phyloP scores from a whole-genome alignment of 2,888 invertebrate genomes.

The Lepidocyrtoides sp. region DNA sequence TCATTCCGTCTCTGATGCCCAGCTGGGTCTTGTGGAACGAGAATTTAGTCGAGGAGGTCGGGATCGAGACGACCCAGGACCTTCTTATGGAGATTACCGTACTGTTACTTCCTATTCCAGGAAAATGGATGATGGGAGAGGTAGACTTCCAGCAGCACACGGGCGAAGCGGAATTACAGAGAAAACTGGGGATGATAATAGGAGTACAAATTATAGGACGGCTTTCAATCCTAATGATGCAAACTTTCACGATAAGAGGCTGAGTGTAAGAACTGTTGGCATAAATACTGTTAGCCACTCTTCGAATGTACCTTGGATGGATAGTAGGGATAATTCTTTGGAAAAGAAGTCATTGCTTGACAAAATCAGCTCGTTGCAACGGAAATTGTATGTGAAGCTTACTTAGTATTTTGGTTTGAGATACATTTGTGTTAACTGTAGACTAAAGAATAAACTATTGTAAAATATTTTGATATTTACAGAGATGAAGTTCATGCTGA shows the following conservation, averaged over 20 bases:
- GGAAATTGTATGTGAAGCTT: constrained; percentile 51
- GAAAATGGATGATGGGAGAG: not conserved
- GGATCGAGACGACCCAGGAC: not conserved
- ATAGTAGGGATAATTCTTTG: not conserved
- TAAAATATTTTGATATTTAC: too few relatives aligned
- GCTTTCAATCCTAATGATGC: not conserved
- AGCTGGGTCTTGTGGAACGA: not conserved
- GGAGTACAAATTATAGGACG: not conserved
- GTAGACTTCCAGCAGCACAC: too few relatives aligned
- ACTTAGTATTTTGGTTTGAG: not conserved
- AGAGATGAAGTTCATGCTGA: constrained; percentile 81
- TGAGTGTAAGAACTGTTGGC: constrained; percentile 2
- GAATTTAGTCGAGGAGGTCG: constrained; percentile 37
- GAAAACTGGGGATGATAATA: not conserved
- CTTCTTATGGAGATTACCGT: constrained; percentile 9
- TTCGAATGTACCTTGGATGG: not conserved
- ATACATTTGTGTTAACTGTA: not conserved
- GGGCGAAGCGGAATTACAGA: not conserved
- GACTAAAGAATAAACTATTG: too few relatives aligned
- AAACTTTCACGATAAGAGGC: not conserved
- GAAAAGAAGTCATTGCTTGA: constrained; percentile 31
- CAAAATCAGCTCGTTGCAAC: constrained; percentile 29
- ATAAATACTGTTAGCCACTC: constrained; percentile 37
- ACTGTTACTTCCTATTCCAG: constrained; percentile 14
- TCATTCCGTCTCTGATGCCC: not conserved